phyloP scores from a whole-genome alignment of 2,888 invertebrate genomes.

The Pollenia amentaria region DNA sequence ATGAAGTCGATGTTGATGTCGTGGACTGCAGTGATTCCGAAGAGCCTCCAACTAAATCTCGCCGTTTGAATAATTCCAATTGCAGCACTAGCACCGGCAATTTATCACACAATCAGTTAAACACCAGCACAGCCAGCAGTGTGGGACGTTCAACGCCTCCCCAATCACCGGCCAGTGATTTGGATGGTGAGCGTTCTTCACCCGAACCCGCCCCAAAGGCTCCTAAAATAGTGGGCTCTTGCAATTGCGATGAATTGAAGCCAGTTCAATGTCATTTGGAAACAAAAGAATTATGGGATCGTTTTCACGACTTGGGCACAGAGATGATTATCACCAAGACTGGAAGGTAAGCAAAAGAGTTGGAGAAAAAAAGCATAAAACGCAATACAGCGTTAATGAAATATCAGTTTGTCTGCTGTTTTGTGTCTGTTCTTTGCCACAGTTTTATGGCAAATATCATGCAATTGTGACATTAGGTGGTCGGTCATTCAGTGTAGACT shows the following conservation, averaged over 20 bases:
- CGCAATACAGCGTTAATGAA: constrained; percentile 10
- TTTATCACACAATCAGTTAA: constrained; percentile 77
- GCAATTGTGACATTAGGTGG: constrained; percentile 76
- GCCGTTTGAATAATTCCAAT: constrained; percentile 78
- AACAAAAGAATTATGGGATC: constrained; percentile 98
- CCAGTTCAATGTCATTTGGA: constrained; percentile 96
- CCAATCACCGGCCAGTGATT: constrained; percentile 84
- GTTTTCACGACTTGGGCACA: constrained; percentile 96
- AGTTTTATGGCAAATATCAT: constrained; percentile 72
- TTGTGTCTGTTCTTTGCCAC: background rate
- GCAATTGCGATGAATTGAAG: constrained; percentile 93
- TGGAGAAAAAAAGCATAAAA: constrained; percentile 25
- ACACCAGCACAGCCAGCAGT: constrained; percentile 81
- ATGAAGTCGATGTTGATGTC: constrained; percentile 89
- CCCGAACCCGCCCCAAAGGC: constrained; percentile 84
- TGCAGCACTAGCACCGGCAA: constrained; percentile 76
- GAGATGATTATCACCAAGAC: constrained; percentile 99
- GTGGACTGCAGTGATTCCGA: constrained; percentile 90
- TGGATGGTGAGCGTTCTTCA: constrained; percentile 82
- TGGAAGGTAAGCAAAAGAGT: constrained; percentile 89
- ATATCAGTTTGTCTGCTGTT: constrained; percentile 26
- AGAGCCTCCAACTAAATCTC: constrained; percentile 82
- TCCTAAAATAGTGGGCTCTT: constrained; percentile 87
- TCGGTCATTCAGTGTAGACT: constrained; percentile 42
- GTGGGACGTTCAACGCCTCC: constrained; percentile 84